A percentile compares a stretch with the other conserved stretches of the same genome.
phyloP scores from a whole-genome alignment of 2,888 invertebrate species.

The Rhodophaea formosa region DNA sequence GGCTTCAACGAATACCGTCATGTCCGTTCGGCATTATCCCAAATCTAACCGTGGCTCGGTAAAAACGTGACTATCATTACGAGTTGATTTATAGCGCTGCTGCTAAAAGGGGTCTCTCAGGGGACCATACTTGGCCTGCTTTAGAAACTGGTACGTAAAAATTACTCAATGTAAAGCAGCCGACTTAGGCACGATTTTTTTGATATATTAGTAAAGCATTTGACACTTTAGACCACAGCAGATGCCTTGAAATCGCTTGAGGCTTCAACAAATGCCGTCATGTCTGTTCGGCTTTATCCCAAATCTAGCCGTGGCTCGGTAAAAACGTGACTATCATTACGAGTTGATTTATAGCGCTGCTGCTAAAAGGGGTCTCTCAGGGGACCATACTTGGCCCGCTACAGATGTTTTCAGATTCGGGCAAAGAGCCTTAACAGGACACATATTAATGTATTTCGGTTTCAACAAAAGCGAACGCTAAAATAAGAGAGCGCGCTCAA shows the following conservation, averaged over 20 bases:
- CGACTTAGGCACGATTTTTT: too few relatives aligned
- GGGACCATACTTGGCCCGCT: conserved; percentile 37
- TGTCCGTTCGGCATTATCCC: conserved; percentile 25
- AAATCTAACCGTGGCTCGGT: conserved; percentile 33
- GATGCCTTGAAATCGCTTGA: neutral
- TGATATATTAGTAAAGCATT: neutral
- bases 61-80: conserved; percentile 59
- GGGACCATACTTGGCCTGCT: conserved; percentile 37
- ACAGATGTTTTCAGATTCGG: conserved; percentile 44
- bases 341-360: conserved; percentile 46
- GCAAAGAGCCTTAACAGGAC: conserved; percentile 43
- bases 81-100: conserved; percentile 46
- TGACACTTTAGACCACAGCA: neutral
- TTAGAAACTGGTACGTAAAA: too few relatives aligned
- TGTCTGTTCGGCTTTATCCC: conserved; percentile 25
- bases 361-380: conserved; percentile 44
- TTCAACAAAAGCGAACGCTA: conserved; percentile 22
- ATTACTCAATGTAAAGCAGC: too few relatives aligned
- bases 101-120: conserved; percentile 44
- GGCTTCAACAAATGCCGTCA: conserved; percentile 12
- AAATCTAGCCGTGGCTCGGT: conserved; percentile 33
- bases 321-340: conserved; percentile 59
- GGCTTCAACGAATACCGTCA: conserved; percentile 10
- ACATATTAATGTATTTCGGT: conserved; percentile 48
- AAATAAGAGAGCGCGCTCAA: conserved; percentile 17